These are phyloP conservation scores for Mormyrus lacerda DNA, from an alignment of 2,113 vertebrate species.

Conservation along the genomic window DNA sequence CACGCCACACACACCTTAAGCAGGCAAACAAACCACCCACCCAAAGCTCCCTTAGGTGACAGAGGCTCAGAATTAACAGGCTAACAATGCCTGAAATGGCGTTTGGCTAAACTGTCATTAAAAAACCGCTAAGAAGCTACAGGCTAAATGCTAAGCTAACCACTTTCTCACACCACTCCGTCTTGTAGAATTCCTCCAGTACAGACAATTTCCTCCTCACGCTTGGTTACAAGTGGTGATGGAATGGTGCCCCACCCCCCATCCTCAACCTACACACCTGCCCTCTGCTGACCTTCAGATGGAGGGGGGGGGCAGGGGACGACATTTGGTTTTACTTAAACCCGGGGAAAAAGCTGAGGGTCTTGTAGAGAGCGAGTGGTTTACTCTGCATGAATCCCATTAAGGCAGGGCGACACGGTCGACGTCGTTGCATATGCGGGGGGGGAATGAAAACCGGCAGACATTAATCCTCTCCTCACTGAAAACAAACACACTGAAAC, in stretches of 20 bases:
- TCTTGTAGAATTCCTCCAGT: constrained; percentile 24
- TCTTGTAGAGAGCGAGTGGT: constrained; percentile 29
- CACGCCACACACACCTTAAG: not conserved
- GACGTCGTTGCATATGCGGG: not conserved
- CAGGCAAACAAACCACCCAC: not conserved
- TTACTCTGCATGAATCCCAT: not conserved
- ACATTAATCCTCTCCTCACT: constrained; percentile 19
- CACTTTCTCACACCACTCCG: not conserved
- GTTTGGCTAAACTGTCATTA: not conserved
- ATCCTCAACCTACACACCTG: constrained; percentile 50
- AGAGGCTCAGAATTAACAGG: not conserved
- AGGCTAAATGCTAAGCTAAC: not conserved
- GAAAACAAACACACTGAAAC: constrained; percentile 45
- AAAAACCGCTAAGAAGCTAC: not conserved
- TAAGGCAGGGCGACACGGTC: constrained; percentile 35
- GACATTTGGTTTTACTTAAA: constrained; percentile 58
- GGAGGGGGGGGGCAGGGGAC: constrained; percentile 14
- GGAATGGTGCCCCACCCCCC: constrained; percentile 15
- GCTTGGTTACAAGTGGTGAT: constrained; percentile 48
- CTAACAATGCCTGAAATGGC: not conserved
- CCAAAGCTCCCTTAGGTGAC: not conserved
- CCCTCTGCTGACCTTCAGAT: constrained; percentile 51
- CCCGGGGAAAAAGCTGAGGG: constrained; percentile 38
- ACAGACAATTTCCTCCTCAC: constrained; percentile 44
- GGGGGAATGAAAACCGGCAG: not conserved